Percentiles rank a stretch among this genome's conserved stretches.
These are phyloP conservation scores for Bovichtus variegatus DNA, from an alignment of 2,797 vertebrate genomes.

Conservation along the genomic window DNA sequence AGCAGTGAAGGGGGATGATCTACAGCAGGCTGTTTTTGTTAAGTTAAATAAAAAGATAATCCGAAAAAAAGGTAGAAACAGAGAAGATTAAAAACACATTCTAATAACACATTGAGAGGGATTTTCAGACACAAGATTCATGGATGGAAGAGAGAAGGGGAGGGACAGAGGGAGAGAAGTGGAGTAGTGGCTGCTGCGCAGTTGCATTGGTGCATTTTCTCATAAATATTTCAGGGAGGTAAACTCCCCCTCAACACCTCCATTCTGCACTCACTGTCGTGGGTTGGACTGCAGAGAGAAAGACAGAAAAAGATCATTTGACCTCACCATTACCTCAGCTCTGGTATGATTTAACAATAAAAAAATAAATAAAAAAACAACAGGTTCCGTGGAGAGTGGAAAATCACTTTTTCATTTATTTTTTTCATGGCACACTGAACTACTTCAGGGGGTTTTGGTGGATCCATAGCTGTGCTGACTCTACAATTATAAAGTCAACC, in stretches of 20 bases:
- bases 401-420: neutral
- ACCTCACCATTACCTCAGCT: constrained; percentile 8
- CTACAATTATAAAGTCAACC: neutral
- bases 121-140: neutral
- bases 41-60: neutral
- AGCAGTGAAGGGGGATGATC: neutral
- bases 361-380: neutral
- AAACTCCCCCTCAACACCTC: constrained; percentile 63
- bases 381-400: neutral
- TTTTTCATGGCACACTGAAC: neutral
- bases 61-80: neutral
- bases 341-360: neutral
- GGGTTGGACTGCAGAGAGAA: constrained; percentile 37
- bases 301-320: neutral
- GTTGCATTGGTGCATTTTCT: constrained; percentile 76
- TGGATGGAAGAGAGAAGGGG: neutral
- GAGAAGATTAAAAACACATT: neutral
- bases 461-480: neutral
- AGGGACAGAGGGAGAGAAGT: constrained; percentile 2
- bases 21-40: no score
- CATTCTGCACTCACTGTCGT: constrained; percentile 43
- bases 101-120: neutral
- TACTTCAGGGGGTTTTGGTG: neutral
- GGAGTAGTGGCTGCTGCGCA: constrained; percentile 55
- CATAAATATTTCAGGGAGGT: constrained; percentile 82